Evolutionary conservation across 2,888 invertebrate species (phyloP), one percentile per base, ranked within the genome.

Genomic region (Plusia festucae): DNA sequence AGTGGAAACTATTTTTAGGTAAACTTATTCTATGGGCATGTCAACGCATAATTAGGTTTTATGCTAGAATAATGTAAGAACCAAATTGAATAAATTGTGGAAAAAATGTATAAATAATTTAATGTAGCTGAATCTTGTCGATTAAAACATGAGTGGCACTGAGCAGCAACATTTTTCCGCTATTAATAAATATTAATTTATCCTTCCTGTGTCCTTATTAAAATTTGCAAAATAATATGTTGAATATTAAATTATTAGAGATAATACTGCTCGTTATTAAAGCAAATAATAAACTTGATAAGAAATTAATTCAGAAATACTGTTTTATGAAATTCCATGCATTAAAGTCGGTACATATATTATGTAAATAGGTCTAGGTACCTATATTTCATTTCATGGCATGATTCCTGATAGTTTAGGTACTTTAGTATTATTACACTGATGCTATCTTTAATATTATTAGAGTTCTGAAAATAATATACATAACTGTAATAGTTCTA

Each of bases 1-100:
- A 66, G 59, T 51, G 49, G 20, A 46, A 66, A 70, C 16, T 52
- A 40, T 18, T 53, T 57, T 56, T 13, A 54, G 40, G 15, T 40
- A 2, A n/a, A 40, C n/a, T 40, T 40, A 30, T 58, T 70, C 46
- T 58, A 52, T 55, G 18, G 51, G 58, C 18, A 59, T 22, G 67
- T 66, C 32, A 15, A 60, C 44, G 52, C 59, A 58, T 24, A 9
- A 57, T 51, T 59, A 20, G 1, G 9, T 20, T 49, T 40, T n/a
- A n/a, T n/a, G 30, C 8, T 40, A 40, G 40, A 40, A n/a, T 40
- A n/a, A n/a, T n/a, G 40, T 40, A 6, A 7, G n/a, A 4, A 49
- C 9, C 18, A 11, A 49, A 49, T 20, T 11, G 46, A 20, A 49
- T 9, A 20, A 11, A 20, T 49, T 9, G 8, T 49, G 44, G 44